These are phyloP conservation scores for Neodiprion pinetum DNA, from an alignment of 1,140 invertebrate genomes.

Conservation along the genomic window DNA sequence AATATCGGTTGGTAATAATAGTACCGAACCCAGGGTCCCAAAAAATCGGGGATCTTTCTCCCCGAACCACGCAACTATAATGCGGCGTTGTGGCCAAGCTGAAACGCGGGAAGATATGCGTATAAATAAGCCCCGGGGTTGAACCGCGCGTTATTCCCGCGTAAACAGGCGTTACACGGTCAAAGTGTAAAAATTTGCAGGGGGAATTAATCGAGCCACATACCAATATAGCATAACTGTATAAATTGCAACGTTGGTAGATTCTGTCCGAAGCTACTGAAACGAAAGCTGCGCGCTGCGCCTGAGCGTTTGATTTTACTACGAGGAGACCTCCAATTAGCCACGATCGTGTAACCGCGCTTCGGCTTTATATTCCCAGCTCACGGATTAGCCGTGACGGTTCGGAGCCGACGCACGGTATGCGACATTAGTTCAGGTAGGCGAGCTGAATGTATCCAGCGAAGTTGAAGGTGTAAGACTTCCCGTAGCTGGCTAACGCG, in stretches of 20 bases:
- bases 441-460: background rate
- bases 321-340: background rate
- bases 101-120: background rate
- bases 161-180: no score
- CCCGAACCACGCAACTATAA: background rate
- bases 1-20: constrained; percentile 37
- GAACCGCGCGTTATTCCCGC: no score
- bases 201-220: no score
- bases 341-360: background rate
- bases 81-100: background rate
- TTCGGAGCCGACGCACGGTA: background rate
- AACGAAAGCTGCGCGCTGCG: no score
- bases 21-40: background rate
- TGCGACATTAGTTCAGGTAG: background rate
- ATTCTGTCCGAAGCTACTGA: no score
- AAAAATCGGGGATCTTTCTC: background rate
- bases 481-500: no score
- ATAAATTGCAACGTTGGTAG: no score
- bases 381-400: background rate
- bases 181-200: no score
- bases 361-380: background rate
- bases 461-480: no score
- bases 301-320: no score
- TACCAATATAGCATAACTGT: no score
- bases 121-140: no score